Base-by-base conservation (phyloP, 2,797 vertebrate genomes). In the Leuciscus waleckii region DNA sequence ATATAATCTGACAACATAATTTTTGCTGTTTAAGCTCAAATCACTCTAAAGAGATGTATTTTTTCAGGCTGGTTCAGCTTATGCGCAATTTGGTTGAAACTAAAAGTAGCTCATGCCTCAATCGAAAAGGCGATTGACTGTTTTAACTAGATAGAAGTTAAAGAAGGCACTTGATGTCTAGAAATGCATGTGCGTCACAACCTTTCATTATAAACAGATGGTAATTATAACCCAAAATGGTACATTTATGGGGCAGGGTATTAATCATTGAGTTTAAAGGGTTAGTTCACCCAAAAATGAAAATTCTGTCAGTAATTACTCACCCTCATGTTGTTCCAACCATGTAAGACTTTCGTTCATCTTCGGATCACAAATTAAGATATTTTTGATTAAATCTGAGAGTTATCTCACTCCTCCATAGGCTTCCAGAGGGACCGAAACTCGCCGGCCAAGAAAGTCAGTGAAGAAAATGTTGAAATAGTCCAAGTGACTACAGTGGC, bases 201-300 rank as follows among this genome's bases (percentile, higher is more conserved):
- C 3, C n/a, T 26, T 78, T 63, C 16, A 78, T 63, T 51, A 17
- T 67, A 51, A 80, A 80, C 78, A 37, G 63, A 68, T 68, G 41
- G 43, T 35, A 68, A 51, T 51, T 51, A 23, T 29, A 21, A 16
- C 29, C 11, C 29, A 21, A 68, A 49, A 9, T 35, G 19, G 43
- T 32, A 68, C 7, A 49, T 65, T 80, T 67, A 67, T 80, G 6
- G 43, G 63, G 6, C 29, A 46, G 35, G 26, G 21, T 67, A 67
- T 68, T 67, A 35, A 23, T 68, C 6, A 46, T 23, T 0, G 43
- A 17, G n/a, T 67, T 51, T 2, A n/a, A n/a, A n/a, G n/a, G n/a
- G n/a, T n/a, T n/a, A n/a, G n/a, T n/a, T n/a, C n/a, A n/a, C n/a
- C n/a, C n/a, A n/a, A n/a, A n/a, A n/a, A n/a, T n/a, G n/a, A n/a